A percentile compares a stretch with the other conserved stretches of the same genome.
Conservation (phyloP, 2,888 invertebrate species). For the Yponomeuta malinellus region DNA sequence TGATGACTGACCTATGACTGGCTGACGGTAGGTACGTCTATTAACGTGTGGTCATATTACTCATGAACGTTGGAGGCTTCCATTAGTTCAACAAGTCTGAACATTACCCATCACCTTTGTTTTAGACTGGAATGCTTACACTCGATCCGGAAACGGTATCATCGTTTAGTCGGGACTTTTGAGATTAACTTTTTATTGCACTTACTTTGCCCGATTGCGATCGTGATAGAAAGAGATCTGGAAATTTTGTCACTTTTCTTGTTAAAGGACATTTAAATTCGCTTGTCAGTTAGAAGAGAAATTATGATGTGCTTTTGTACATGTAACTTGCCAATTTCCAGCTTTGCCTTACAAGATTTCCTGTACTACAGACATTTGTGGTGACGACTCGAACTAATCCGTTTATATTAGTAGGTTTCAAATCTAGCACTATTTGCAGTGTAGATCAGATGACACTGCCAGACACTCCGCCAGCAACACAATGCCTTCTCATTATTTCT, state of each 20-base stretch:
- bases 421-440: not conserved
- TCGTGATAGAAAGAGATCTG: too few relatives aligned
- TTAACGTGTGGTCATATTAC: not conserved
- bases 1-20: conserved; percentile 13
- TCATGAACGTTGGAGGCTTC: not conserved
- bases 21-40: not conserved
- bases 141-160: too few relatives aligned
- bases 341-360: not conserved
- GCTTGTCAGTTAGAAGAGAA: too few relatives aligned
- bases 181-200: too few relatives aligned
- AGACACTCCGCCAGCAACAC: conserved; percentile 15
- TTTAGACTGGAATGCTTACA: not conserved
- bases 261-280: too few relatives aligned
- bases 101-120: not conserved
- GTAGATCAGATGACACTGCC: not conserved
- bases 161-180: too few relatives aligned
- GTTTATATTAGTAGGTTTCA: not conserved
- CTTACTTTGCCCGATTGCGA: too few relatives aligned
- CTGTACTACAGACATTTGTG: not conserved
- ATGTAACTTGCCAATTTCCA: not conserved
- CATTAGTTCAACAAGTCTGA: not conserved
- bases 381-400: not conserved
- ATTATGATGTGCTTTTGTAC: too few relatives aligned
- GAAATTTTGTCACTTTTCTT: too few relatives aligned
- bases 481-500: conserved; percentile 21